phyloP scores from a whole-genome alignment of 2,113 vertebrate genomes.

The Oophaga pumilio region DNA sequence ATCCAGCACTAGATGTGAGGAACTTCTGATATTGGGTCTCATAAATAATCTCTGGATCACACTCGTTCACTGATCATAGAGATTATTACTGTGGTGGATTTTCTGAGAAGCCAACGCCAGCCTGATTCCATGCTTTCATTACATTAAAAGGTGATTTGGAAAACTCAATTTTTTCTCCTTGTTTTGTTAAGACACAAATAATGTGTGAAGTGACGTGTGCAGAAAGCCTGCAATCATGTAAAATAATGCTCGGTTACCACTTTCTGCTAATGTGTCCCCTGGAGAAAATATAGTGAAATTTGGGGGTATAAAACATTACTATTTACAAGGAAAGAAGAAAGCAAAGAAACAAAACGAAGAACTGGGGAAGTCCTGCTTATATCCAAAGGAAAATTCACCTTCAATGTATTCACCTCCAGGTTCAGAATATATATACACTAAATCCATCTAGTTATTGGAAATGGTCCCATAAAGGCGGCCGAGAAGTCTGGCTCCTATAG shows the following conservation, averaged over 20 bases:
- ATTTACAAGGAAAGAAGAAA: neutral
- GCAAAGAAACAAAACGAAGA: neutral
- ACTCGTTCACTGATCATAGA: too few species aligned
- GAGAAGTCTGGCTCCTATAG: too few species aligned
- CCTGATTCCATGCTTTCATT: neutral
- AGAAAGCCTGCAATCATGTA: too few species aligned
- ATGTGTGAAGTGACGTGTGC: too few species aligned
- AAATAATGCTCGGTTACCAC: too few species aligned
- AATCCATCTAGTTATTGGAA: neutral
- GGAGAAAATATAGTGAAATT: too few species aligned
- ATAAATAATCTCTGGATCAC: neutral
- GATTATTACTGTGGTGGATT: neutral
- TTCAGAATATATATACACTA: neutral
- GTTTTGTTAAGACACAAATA: too few species aligned
- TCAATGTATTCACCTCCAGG: neutral
- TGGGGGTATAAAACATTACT: neutral
- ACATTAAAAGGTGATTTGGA: neutral
- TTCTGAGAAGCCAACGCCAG: neutral
- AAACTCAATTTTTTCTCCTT: too few species aligned
- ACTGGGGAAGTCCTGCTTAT: neutral
- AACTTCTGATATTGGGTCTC: neutral
- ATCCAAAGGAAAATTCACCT: neutral
- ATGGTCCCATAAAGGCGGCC: neutral
- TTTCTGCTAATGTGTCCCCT: too few species aligned
- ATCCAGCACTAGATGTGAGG: neutral